Conservation (phyloP, 2,888 invertebrate species). For the Nasonia oneida region DNA sequence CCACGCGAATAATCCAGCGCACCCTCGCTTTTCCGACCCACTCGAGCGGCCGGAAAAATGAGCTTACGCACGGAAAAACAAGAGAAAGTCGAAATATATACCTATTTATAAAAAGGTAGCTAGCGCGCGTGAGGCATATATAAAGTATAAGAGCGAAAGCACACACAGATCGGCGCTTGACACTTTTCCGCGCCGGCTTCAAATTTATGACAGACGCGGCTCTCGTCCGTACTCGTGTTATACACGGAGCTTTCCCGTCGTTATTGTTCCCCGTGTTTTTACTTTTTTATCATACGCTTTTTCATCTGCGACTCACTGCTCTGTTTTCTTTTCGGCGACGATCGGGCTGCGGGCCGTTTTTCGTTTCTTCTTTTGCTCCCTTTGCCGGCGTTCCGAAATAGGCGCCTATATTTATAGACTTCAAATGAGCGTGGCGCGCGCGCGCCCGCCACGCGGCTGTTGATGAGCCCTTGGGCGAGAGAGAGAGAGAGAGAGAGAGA, state of each 20-base stretch:
- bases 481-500: background rate
- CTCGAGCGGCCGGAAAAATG: slow-evolving; percentile 21
- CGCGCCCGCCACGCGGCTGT: background rate
- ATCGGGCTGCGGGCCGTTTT: slow-evolving; percentile 1
- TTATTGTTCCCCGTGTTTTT: slow-evolving; percentile 12
- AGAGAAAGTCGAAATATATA: slow-evolving; percentile 1
- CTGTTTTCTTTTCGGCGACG: slow-evolving; percentile 17
- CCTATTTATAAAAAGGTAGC: background rate
- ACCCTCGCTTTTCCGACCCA: background rate
- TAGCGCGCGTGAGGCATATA: background rate
- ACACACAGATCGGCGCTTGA: slow-evolving; percentile 12
- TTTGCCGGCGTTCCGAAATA: slow-evolving; percentile 37
- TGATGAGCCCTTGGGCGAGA: slow-evolving; percentile 3
- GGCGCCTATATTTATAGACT: slow-evolving; percentile 48
- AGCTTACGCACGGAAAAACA: slow-evolving; percentile 18
- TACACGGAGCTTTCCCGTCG: background rate
- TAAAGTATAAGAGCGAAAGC: background rate
- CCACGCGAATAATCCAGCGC: too few relatives aligned
- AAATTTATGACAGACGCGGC: slow-evolving; percentile 27
- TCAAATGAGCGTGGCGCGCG: slow-evolving; percentile 32
- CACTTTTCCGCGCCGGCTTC: background rate
- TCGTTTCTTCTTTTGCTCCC: background rate
- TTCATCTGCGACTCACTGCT: background rate
- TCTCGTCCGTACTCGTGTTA: background rate
- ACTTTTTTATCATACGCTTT: slow-evolving; percentile 20